Conservation (phyloP, 30 jellyfish, hydroid and myxozoan genomes). For the Cassiopea xamachana region DNA sequence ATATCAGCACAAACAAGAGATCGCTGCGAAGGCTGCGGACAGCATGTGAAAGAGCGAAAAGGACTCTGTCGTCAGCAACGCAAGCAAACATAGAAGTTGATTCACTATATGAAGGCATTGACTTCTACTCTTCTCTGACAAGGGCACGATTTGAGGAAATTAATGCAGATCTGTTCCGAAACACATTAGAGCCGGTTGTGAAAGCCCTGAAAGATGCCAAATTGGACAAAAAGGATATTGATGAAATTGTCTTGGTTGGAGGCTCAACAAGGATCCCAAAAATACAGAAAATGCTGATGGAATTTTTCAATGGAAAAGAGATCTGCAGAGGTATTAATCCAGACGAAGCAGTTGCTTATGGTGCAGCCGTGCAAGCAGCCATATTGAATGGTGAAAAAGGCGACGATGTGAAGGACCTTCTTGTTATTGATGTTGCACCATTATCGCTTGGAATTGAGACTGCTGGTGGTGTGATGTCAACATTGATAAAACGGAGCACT, state of each 20-base stretch:
- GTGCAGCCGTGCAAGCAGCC: constrained; percentile 98
- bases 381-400: constrained; percentile 81
- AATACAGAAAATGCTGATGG: constrained; percentile 78
- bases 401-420: constrained; percentile 83
- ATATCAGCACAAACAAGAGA: constrained; percentile 76
- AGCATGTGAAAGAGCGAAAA: constrained; percentile 96
- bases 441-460: constrained; percentile 95
- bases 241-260: constrained; percentile 95
- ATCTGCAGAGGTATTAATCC: constrained; percentile 90
- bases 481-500: constrained; percentile 85
- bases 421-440: constrained; percentile 93
- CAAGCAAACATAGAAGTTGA: constrained; percentile 95
- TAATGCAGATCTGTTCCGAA: constrained; percentile 69
- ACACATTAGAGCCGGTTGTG: constrained; percentile 80
- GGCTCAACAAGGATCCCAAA: constrained; percentile 97
- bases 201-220: constrained; percentile 83
- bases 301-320: constrained; percentile 89
- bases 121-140: constrained; percentile 84
- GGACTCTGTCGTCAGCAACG: constrained; percentile 91
- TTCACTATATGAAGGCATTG: constrained; percentile 93
- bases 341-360: constrained; percentile 99
- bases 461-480: constrained; percentile 94
- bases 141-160: constrained; percentile 95
- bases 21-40: constrained; percentile 92
- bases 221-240: constrained; percentile 63